These are phyloP conservation scores for Orientallactaga bullata DNA, from an alignment of 2,113 vertebrate genomes.

Conservation along the genomic window DNA sequence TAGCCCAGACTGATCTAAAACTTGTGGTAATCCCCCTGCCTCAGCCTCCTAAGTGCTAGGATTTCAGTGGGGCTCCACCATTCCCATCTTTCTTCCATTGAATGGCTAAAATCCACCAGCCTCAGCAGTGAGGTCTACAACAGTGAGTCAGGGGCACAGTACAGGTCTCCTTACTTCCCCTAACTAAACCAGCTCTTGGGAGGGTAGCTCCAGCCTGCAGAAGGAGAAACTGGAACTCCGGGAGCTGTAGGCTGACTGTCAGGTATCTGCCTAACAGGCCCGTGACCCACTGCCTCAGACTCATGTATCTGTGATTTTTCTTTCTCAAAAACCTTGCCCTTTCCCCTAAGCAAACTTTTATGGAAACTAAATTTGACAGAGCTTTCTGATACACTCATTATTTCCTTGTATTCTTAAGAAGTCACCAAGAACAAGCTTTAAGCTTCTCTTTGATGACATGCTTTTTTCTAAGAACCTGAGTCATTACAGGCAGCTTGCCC, in stretches of 20 bases:
- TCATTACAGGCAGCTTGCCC: not conserved
- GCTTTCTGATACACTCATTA: constrained; percentile 28
- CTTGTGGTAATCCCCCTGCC: not conserved
- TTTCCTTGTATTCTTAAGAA: constrained; percentile 42
- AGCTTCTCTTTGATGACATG: not conserved
- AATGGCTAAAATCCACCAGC: not conserved
- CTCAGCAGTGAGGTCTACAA: not conserved
- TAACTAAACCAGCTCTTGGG: not conserved
- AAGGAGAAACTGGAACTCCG: not conserved
- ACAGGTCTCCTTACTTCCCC: not conserved
- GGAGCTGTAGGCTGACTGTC: not conserved
- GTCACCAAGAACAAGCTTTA: not conserved
- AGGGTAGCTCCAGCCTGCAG: not conserved
- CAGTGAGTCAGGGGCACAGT: not conserved
- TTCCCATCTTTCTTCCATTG: not conserved
- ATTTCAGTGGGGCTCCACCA: not conserved
- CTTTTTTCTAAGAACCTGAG: constrained; percentile 43
- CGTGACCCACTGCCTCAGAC: too few relatives aligned
- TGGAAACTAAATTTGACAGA: constrained; percentile 46
- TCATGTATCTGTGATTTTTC: not conserved
- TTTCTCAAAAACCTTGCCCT: not conserved
- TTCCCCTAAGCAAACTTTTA: constrained; percentile 7
- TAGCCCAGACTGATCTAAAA: not conserved
- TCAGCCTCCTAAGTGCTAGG: not conserved
- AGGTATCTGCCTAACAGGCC: too few relatives aligned